phyloP scores from a whole-genome alignment of 2,113 vertebrate genomes.

The Gymnogyps californianus region DNA sequence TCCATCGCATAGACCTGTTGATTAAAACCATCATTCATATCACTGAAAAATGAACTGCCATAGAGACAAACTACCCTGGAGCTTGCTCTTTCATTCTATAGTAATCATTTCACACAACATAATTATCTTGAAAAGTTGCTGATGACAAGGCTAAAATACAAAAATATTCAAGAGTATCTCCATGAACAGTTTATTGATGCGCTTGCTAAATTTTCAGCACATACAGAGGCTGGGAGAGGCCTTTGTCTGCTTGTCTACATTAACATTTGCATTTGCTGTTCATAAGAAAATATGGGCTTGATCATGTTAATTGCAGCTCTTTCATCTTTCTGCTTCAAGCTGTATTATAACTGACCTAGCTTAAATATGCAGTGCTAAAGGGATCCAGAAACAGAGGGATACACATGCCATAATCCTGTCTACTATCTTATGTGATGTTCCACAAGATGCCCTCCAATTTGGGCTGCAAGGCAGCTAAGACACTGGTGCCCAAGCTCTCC shows the following conservation, averaged over 20 bases:
- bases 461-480: background rate
- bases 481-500: background rate
- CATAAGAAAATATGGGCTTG: background rate
- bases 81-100: constrained; percentile 28
- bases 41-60: constrained; percentile 26
- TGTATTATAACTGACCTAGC: constrained; percentile 9
- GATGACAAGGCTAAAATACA: constrained; percentile 49
- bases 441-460: background rate
- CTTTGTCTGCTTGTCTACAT: background rate
- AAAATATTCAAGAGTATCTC: constrained; percentile 3
- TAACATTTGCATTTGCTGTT: constrained; percentile 20
- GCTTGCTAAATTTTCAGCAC: constrained; percentile 23
- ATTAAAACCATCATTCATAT: constrained; percentile 45
- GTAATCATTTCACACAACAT: constrained; percentile 35
- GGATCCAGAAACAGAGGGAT: background rate
- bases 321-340: constrained; percentile 26
- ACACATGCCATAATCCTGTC: background rate
- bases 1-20: background rate
- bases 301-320: constrained; percentile 37
- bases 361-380: background rate
- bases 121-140: constrained; percentile 55
- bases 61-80: constrained; percentile 26
- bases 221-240: background rate
- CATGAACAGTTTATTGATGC: background rate
- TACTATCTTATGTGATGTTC: background rate